Evolutionary conservation across 2,888 invertebrate species (phyloP).

Genomic region (Hedychridium roseum): DNA sequence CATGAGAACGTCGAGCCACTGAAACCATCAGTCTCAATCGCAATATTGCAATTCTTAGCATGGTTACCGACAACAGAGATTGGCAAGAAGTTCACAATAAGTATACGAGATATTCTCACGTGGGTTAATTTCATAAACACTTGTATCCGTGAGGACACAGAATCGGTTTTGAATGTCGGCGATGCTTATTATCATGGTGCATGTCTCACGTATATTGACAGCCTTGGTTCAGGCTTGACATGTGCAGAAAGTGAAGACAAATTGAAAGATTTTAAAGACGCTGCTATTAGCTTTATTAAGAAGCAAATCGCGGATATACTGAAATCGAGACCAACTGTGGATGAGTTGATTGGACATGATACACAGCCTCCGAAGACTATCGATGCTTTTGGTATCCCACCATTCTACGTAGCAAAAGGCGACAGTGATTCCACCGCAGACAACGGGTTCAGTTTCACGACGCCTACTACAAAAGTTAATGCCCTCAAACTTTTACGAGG

Average conservation of each 20-base stretch:
- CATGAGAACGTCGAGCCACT: conserved; percentile 67
- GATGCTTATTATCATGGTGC: conserved; percentile 90
- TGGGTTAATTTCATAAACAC: conserved; percentile 92
- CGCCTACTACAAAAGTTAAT: conserved; percentile 83
- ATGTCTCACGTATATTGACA: conserved; percentile 89
- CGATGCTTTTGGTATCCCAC: conserved; percentile 75
- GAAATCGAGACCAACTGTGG: conserved; percentile 16
- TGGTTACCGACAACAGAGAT: conserved; percentile 78
- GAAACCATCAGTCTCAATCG: conserved; percentile 70
- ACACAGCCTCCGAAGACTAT: conserved; percentile 1
- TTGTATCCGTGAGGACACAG: conserved; percentile 54
- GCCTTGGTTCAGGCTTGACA: conserved; percentile 85
- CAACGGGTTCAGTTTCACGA: conserved; percentile 74
- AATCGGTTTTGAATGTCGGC: conserved; percentile 61
- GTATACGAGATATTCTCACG: conserved; percentile 89
- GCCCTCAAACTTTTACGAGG: conserved; percentile 86
- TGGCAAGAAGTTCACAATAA: conserved; percentile 82
- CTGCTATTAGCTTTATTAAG: conserved; percentile 69
- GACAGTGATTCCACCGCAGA: conserved; percentile 37
- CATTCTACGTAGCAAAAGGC: conserved; percentile 77
- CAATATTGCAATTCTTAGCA: conserved; percentile 81
- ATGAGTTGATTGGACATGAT: conserved; percentile 13
- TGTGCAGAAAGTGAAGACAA: conserved; percentile 70
- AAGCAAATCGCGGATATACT: conserved; percentile 64
- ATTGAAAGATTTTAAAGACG: conserved; percentile 60